A percentile compares a stretch with the other conserved stretches of the same genome.
phyloP scores from a whole-genome alignment of 2,113 vertebrate species.

The Ailurus styani region DNA sequence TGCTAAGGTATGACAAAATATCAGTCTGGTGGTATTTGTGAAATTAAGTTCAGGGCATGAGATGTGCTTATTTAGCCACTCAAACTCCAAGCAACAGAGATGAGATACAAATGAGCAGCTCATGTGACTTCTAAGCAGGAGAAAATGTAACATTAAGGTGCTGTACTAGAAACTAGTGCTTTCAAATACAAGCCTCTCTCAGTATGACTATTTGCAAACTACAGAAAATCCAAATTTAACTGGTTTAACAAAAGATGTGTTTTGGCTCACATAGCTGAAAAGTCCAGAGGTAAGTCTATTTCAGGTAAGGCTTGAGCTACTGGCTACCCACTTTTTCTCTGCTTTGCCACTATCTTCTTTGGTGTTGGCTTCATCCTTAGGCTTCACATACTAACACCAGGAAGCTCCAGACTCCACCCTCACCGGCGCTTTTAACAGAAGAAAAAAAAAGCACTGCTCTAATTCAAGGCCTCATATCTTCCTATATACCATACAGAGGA shows the following conservation, averaged over 20 bases:
- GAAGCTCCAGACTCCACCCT: neutral
- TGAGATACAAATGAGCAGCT: neutral
- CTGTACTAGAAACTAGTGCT: neutral
- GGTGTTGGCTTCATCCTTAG: neutral
- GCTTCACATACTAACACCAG: neutral
- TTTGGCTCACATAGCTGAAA: neutral
- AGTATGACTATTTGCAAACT: neutral
- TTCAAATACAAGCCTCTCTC: neutral
- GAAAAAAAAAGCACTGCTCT: neutral
- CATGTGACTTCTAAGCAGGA: neutral
- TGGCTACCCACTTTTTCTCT: neutral
- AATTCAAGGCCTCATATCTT: neutral
- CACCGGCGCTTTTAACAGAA: neutral
- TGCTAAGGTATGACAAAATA: neutral
- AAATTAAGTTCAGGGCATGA: neutral
- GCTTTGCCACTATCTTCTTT: neutral
- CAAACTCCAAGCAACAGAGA: neutral
- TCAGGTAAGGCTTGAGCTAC: neutral
- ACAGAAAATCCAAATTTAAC: neutral
- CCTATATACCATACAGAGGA: neutral
- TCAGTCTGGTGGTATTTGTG: too few species aligned
- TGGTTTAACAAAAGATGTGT: neutral
- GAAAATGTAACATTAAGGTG: neutral
- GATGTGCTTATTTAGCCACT: neutral
- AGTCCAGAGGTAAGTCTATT: neutral